Base-by-base conservation (phyloP, 2,888 invertebrate species). In the Venusia cambrica region DNA sequence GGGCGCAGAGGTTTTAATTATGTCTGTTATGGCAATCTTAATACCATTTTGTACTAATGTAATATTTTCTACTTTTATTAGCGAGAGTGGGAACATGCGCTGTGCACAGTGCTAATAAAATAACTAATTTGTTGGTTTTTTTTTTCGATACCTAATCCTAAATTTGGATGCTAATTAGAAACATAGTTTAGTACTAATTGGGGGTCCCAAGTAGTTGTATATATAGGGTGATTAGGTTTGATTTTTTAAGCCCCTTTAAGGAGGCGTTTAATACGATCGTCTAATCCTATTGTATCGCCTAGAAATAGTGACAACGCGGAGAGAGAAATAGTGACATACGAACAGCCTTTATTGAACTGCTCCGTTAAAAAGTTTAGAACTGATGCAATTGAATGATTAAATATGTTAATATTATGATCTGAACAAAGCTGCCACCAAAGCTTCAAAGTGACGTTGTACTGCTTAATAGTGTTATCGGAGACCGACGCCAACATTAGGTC, bases 401-500 rank as follows among this genome's bases (percentile, higher is more conserved):
- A 21, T 15, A 14, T 5, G 8, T 8, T 19, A 19, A 7, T 13
- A 19, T 24, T 24, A 6, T 22, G 13, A 5, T 14, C 12, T n/a
- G 4, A 8, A 27, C 38, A 31, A 38, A 17, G 45, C 8, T 31
- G 15, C 38, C 42, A 40, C 47, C 50, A 47, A 4, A 37, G 22
- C 14, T 44, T 44, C n/a, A 38, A 24, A 1, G 25, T 20, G 5
- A 36, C 26, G 8, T n/a, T 18, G 12, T 35, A 42, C 9, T 42
- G 46, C 16, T 32, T 38, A 1, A 45, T 4, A 1, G 42, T 49
- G 17, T 19, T 48, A 3, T 37, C 25, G 0, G 49, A 36, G 0
- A 51, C 15, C 2, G 51, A 52, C 1, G 48, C 47, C 1, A 47
- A 4, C 44, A 45, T 51, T 7, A 42, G 3, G 16, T 21, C 20